A percentile compares a stretch with the other conserved stretches of the same genome.
phyloP scores from a whole-genome alignment of 1,140 invertebrate species.

The Hylaeus anthracinus region DNA sequence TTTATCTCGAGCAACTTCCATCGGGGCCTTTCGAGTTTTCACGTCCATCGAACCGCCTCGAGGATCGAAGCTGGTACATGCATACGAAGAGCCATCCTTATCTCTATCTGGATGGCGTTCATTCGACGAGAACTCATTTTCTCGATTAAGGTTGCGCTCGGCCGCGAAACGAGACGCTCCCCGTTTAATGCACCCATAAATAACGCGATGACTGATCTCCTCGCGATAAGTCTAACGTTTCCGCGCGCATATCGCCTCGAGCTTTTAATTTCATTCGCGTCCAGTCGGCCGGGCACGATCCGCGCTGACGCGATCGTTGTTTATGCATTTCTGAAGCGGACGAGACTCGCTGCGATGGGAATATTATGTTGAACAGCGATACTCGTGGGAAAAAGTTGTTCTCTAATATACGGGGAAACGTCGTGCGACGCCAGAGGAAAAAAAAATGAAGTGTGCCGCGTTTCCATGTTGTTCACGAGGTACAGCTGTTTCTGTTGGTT shows the following conservation, averaged over 20 bases:
- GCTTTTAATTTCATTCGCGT: slow-evolving; percentile 34
- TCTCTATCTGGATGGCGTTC: slow-evolving; percentile 40
- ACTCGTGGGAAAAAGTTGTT: not conserved
- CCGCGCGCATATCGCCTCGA: not conserved
- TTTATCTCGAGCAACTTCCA: not conserved
- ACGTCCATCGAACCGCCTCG: not conserved
- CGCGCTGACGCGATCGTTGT: not conserved
- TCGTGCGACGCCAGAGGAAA: not conserved
- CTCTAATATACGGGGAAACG: not conserved
- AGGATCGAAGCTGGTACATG: slow-evolving; percentile 37
- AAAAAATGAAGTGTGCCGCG: not conserved
- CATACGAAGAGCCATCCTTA: slow-evolving; percentile 49
- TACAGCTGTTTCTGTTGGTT: too few relatives aligned
- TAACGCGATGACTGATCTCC: slow-evolving; percentile 48
- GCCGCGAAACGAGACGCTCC: slow-evolving; percentile 6
- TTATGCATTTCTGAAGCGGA: not conserved
- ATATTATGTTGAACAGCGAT: slow-evolving; percentile 9
- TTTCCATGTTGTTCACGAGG: too few relatives aligned
- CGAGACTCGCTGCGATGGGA: not conserved
- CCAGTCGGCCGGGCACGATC: not conserved
- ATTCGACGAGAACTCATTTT: slow-evolving; percentile 31
- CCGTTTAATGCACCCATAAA: slow-evolving; percentile 47
- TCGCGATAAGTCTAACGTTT: slow-evolving; percentile 39
- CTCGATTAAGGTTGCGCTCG: slow-evolving; percentile 33
- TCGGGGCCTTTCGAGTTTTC: not conserved